Evolutionary conservation across 2,113 vertebrate species (phyloP), one percentile per base, ranked within the genome.

Genomic region (Corythaeola cristata): DNA sequence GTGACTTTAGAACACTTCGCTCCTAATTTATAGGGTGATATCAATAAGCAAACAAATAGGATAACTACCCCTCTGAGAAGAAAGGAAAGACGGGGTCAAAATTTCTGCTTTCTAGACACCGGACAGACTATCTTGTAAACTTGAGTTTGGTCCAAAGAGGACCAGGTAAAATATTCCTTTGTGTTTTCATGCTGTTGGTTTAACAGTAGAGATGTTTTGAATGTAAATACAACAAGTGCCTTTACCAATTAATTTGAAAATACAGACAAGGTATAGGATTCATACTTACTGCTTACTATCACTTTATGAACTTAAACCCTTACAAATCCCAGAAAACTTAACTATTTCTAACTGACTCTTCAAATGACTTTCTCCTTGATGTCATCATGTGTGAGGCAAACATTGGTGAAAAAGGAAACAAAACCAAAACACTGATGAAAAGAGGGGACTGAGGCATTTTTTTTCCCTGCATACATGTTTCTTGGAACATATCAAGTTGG

Each of bases 1-100:
- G 82, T 6, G 50, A 82, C 85, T 94, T 88, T 19, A 88, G 50
- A 88, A 96, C 71, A 88, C 72, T 95, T 85, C 91, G 78, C 13
- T 59, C 37, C 30, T 88, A 82, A 94, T 94, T 95, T 83, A 96
- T 59, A 80, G 37, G 55, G 16, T 49, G 74, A 66, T 28, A 67
- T 41, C 68, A 69, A 90, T 67, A 94, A 89, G 86, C 26, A 83
- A 84, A 74, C 55, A 80, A 32, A 71, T 6, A 85, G 21, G 81
- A 72, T 33, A 85, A 60, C 67, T 45, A 14, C 45, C 32, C 15
- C 18, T 44, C 4, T 30, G 6, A 58, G n/a, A 32, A 93, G 56
- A 86, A 77, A 86, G 7, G 11, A 74, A 85, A 16, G 9, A 4
- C 3, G 5, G 1, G 7, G 59, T 71, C 45, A 77, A 69, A 63